Conservation (phyloP, 2,888 invertebrate genomes). For the Copidosoma aretas region DNA sequence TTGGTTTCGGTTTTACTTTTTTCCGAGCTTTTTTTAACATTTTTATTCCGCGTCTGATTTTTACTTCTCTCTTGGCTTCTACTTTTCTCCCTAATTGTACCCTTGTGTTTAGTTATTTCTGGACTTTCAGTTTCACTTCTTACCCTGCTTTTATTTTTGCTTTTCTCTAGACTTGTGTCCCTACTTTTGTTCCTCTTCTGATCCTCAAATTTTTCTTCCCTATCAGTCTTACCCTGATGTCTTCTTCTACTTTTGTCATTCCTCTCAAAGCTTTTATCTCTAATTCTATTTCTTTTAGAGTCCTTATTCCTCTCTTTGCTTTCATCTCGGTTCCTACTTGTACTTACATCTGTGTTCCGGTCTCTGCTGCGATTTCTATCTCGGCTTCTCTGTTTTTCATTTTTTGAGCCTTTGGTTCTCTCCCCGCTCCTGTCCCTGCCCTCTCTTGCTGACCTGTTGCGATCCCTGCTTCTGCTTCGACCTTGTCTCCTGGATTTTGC, state of each 20-base stretch:
- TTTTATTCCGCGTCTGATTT: background rate
- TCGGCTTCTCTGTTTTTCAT: constrained; percentile 6
- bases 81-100: background rate
- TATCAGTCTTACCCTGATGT: background rate
- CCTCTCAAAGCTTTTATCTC: background rate
- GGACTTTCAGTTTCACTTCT: background rate
- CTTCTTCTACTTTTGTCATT: constrained; percentile 3
- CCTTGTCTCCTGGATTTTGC: constrained; percentile 53
- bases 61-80: constrained; percentile 9
- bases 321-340: background rate
- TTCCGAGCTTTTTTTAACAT: constrained; percentile 1
- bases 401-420: background rate
- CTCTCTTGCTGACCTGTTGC: background rate
- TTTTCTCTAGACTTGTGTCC: background rate
- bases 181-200: background rate
- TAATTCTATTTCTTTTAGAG: background rate
- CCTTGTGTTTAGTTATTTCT: background rate
- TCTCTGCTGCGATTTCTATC: constrained; percentile 16
- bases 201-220: background rate
- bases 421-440: constrained; percentile 5
- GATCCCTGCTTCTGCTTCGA: constrained; percentile 48
- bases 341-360: background rate
- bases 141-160: constrained; percentile 13
- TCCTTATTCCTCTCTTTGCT: background rate
- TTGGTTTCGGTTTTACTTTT: background rate